Evolutionary conservation across 2,113 vertebrate genomes (phyloP).

Genomic region (Lanius ludovicianus): DNA sequence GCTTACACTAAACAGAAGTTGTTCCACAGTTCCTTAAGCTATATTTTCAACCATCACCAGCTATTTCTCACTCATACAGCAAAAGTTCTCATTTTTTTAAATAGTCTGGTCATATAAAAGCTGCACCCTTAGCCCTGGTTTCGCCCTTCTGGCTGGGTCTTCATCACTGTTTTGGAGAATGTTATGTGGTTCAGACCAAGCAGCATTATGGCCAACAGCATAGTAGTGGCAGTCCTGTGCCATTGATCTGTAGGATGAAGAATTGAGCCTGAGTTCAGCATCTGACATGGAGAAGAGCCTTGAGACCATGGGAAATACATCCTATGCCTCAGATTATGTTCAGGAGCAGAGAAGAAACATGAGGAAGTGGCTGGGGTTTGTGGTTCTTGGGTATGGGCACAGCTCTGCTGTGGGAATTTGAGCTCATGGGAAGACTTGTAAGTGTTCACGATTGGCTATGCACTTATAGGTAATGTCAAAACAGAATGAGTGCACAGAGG

Average conservation of each 20-base stretch:
- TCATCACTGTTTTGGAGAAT: background rate
- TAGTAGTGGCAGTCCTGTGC: background rate
- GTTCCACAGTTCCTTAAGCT: background rate
- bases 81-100: background rate
- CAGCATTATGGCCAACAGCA: background rate
- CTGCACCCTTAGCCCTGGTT: background rate
- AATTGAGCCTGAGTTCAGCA: background rate
- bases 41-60: background rate
- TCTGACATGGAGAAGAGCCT: background rate
- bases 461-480: background rate
- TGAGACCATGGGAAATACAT: background rate
- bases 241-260: background rate
- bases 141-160: background rate
- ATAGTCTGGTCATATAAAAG: background rate
- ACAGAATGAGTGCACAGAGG: background rate
- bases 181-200: background rate
- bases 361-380: background rate
- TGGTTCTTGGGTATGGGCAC: background rate
- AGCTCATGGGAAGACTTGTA: background rate
- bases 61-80: background rate
- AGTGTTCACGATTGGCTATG: background rate
- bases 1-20: background rate
- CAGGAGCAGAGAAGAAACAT: background rate
- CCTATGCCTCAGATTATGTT: background rate
- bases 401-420: background rate